Base-by-base conservation (phyloP, 2,797 vertebrate genomes). In the Halcyon smyrnensis region DNA sequence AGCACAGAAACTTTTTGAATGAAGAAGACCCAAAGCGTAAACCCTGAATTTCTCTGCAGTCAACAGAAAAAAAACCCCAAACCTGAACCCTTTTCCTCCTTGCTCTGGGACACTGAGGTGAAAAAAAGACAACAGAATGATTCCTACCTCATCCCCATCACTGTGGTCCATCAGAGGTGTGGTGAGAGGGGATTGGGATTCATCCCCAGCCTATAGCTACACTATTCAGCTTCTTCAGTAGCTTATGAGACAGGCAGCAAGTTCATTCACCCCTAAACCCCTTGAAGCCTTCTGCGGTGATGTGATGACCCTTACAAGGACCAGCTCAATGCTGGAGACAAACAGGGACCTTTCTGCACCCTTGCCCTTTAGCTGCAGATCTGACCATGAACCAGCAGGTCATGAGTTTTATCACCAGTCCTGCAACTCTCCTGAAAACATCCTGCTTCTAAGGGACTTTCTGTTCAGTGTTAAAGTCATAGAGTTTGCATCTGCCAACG, bases 21-120 rank as follows among this genome's bases (percentile, higher is more conserved):
- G 5, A 77, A 65, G 57, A 74, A 5, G 8, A 53, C 13, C 2
- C 13, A 45, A 80, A 70, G 2, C 0, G 0, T 39, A 39, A 77
- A 3, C 9, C 32, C 27, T 70, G 46, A 67, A 20, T 69, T 89
- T 36, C 15, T 15, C 24, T 36, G 32, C 27, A 79, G 18, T 19
- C 34, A 84, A 46, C 11, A 79, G 23, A 36, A 81, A 69, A 2
- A 69, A 67, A 1, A 1, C 0, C 19, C 0, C 19, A 71, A 50
- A 63, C 11, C 11, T 12, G 7, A 84, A 34, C 10, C n/a, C 6
- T 71, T 34, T 2, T 0, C 19, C 71, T 90, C 24, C 50, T 76
- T 56, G 11, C 39, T n/a, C 41, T 1, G 2, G 37, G 15, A 69
- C 27, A 56, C 6, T 21, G 27, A 57, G 28, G 17, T 54, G 30